These are phyloP conservation scores for Arremon brunneinucha DNA, from an alignment of 2,797 vertebrate genomes.

Conservation along the genomic window DNA sequence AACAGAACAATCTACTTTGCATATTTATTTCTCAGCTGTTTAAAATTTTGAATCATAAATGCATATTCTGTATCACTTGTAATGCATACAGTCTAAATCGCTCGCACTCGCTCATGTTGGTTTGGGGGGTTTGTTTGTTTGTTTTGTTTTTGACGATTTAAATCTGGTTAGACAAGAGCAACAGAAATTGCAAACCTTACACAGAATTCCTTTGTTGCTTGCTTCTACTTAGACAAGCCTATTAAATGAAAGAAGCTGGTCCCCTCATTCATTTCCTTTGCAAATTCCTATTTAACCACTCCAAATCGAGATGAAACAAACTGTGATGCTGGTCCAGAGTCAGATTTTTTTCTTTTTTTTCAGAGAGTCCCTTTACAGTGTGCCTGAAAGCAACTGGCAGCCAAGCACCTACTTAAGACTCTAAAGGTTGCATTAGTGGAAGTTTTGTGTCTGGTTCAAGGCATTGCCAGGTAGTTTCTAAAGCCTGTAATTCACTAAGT, in stretches of 20 bases:
- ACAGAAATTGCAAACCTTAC: constrained; percentile 60
- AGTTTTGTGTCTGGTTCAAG: constrained; percentile 9
- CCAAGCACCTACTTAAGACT: constrained; percentile 27
- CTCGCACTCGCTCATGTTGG: constrained; percentile 14
- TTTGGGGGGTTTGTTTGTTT: constrained; percentile 62
- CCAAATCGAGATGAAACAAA: constrained; percentile 26
- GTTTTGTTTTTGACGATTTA: constrained; percentile 43
- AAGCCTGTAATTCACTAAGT: constrained; percentile 44
- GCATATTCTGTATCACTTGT: constrained; percentile 62
- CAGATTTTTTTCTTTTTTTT: not conserved
- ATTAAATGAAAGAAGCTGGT: constrained; percentile 37
- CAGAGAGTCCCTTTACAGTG: not conserved
- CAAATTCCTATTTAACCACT: constrained; percentile 35
- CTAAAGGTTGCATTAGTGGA: constrained; percentile 10
- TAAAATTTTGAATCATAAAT: constrained; percentile 72
- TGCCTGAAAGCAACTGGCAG: constrained; percentile 3
- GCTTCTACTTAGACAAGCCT: constrained; percentile 12
- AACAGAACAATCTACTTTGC: constrained; percentile 73
- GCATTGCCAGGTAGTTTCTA: constrained; percentile 46
- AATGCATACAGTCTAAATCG: constrained; percentile 33
- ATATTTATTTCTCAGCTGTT: constrained; percentile 77
- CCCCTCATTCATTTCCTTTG: constrained; percentile 29
- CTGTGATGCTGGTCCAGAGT: not conserved
- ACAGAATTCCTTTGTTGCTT: constrained; percentile 59
- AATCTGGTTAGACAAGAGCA: constrained; percentile 69